Conservation (phyloP, 2,113 vertebrate genomes). For the Muntiacus muntjak region DNA sequence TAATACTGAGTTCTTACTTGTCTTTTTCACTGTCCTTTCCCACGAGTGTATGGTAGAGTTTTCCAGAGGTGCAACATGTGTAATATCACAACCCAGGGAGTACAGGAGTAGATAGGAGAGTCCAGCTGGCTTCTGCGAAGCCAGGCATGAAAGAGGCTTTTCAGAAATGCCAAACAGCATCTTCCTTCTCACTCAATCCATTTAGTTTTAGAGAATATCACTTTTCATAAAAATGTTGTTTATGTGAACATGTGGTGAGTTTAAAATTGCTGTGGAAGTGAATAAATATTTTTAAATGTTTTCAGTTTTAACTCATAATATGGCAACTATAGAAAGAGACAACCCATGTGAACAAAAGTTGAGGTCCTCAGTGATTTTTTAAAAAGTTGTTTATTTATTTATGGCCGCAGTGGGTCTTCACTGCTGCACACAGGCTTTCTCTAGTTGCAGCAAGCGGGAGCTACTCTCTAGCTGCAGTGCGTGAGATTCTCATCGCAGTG, state of each 20-base stretch:
- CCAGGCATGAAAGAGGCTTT: neutral
- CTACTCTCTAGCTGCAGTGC: neutral
- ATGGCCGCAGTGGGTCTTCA: neutral
- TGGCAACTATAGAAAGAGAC: neutral
- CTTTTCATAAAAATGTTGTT: neutral
- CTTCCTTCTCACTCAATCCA: neutral
- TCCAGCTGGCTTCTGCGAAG: neutral
- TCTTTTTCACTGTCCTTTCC: neutral
- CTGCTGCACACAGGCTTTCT: neutral
- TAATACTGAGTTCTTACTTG: neutral
- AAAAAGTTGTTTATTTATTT: neutral
- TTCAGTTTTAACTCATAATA: neutral
- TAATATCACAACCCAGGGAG: fast-evolving
- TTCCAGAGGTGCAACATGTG: fast-evolving
- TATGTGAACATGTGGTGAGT: neutral
- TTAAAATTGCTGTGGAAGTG: neutral
- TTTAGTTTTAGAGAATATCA: neutral
- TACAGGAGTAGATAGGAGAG: neutral
- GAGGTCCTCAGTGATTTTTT: neutral
- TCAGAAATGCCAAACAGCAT: neutral
- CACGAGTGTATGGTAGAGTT: neutral
- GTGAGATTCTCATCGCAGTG: neutral
- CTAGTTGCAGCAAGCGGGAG: neutral
- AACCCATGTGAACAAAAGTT: neutral
- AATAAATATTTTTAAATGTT: neutral